Conservation (phyloP, 2,888 invertebrate species). For the Harpalus rufipes region DNA sequence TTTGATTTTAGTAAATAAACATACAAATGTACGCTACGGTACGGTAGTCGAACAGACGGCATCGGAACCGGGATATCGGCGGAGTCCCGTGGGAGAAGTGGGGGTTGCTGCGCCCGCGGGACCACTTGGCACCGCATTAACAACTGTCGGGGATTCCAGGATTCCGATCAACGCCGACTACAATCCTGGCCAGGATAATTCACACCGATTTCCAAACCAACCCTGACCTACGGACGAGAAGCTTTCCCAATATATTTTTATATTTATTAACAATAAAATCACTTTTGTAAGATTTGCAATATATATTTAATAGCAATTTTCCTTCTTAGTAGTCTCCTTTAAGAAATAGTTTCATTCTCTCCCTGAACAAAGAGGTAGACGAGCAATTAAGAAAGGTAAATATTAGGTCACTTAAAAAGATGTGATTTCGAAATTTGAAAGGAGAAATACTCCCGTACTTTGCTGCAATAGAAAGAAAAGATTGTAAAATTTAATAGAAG, state of each 20-base stretch:
- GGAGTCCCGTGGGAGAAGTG: conserved; percentile 72
- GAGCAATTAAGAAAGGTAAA: conserved; percentile 28
- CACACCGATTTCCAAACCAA: conserved; percentile 15
- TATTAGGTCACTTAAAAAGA: conserved; percentile 20
- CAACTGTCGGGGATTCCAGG: conserved; percentile 73
- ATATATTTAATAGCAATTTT: neutral
- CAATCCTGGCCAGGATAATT: conserved; percentile 64
- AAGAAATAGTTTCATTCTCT: neutral
- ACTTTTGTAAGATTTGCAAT: too few species aligned
- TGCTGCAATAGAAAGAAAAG: conserved; percentile 1
- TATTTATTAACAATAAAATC: too few species aligned
- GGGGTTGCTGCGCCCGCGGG: conserved; percentile 73
- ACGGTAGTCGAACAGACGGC: conserved; percentile 29
- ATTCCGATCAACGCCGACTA: conserved; percentile 71
- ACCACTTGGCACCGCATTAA: conserved; percentile 75
- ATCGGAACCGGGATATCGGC: conserved; percentile 46
- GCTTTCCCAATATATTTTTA: too few species aligned
- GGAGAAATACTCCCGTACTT: neutral
- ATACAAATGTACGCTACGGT: conserved; percentile 34
- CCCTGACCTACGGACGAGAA: conserved; percentile 15
- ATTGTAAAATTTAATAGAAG: conserved; percentile 21
- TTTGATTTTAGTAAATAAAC: conserved; percentile 66
- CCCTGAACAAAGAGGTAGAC: neutral
- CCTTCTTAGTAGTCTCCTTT: neutral
- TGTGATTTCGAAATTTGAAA: neutral